Evolutionary conservation across 2,888 invertebrate species (phyloP), one percentile per base, ranked within the genome.

Genomic region (Schrankia costaestrigalis): DNA sequence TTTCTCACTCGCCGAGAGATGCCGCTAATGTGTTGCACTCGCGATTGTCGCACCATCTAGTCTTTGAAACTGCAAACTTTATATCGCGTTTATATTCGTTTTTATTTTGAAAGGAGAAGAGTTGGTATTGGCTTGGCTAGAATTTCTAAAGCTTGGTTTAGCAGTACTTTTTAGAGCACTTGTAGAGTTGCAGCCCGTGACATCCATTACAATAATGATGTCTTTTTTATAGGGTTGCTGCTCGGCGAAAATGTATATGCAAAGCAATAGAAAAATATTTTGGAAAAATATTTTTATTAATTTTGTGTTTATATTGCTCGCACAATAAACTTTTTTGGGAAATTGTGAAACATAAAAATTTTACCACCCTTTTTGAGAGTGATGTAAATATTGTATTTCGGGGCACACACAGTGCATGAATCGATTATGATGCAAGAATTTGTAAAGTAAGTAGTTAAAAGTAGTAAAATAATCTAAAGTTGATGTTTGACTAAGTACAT

Each of bases 151-250:
- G 47, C 39, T 68, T 63, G 70, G 64, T 61, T 43, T 60, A 56
- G 58, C 59, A 69, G 64, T 71, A 68, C 63, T 75, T 75, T 76
- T 68, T 70, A 78, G 81, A 73, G 78, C 74, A 73, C 83, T 85
- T 75, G 74, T 71, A 55, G 63, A 74, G 84, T 81, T 78, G 79
- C 66, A 78, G 78, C 71, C 81, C 83, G 82, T 86, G 85, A 86
- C 85, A 84, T 86, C 85, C 85, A 86, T 85, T 83, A 83, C 76
- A 67, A 74, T 78, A 78, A 83, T 84, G 81, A 82, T 80, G 76
- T 78, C 70, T 77, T 77, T 71, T 56, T 38, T 44, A 28, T 52
- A 84, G 81, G 85, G 85, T 34, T 83, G 78, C 22, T 41, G 12
- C 26, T 4, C n/a, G 6, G 8, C 10, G 3, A 3, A n/a, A n/a